Conservation (phyloP, 1,140 invertebrate species). For the Saccostrea glomerata region DNA sequence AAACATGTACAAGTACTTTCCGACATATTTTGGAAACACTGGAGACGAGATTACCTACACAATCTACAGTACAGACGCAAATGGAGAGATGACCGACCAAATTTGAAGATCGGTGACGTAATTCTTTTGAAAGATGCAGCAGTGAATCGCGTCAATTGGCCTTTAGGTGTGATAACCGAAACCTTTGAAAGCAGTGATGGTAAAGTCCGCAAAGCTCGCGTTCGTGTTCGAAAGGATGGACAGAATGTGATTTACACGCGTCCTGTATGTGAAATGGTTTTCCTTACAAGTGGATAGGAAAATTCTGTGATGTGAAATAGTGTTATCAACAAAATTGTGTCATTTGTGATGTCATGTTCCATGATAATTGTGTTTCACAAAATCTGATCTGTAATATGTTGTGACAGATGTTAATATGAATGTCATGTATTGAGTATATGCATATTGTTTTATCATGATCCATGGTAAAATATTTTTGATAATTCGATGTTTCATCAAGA, state of each 20-base stretch:
- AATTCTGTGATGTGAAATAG: background rate
- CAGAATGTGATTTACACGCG: conserved; percentile 13
- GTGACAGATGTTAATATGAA: background rate
- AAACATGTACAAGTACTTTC: conserved; percentile 54
- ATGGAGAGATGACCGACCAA: conserved; percentile 38
- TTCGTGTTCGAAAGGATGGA: background rate
- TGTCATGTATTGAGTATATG: background rate
- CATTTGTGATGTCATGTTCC: background rate
- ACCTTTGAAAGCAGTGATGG: conserved; percentile 40
- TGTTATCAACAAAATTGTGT: background rate
- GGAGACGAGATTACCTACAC: conserved; percentile 45
- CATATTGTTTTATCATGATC: background rate
- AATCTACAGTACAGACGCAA: conserved; percentile 39
- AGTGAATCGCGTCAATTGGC: conserved; percentile 41
- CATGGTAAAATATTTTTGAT: background rate
- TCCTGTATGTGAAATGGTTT: background rate
- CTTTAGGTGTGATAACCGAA: conserved; percentile 41
- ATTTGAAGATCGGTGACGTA: conserved; percentile 50
- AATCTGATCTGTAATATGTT: background rate
- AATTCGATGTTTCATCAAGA: background rate
- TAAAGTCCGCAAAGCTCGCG: conserved; percentile 36
- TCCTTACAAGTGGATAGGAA: background rate
- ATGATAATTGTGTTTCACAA: background rate
- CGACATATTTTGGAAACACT: conserved; percentile 56
- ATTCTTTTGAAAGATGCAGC: conserved; percentile 49